Conservation (phyloP, 2,888 invertebrate genomes). For the Sarcophaga variegata region DNA sequence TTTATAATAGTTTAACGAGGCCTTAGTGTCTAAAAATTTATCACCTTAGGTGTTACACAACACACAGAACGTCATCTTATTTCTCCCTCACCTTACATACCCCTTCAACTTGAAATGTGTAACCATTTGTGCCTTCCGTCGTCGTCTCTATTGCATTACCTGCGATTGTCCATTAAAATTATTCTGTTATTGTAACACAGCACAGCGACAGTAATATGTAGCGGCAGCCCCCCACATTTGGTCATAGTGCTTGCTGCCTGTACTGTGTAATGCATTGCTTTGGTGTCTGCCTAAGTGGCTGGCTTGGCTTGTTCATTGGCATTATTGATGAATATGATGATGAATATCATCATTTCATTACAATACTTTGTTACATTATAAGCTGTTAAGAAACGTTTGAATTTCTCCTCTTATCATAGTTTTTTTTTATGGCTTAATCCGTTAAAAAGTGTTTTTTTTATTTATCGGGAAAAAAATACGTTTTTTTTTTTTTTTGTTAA, state of each 20-base stretch:
- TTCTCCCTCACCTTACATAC: slow-evolving; percentile 45
- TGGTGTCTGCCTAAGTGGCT: background rate
- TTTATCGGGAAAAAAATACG: too few relatives aligned
- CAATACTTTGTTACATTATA: slow-evolving; percentile 39
- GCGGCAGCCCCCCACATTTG: too few relatives aligned
- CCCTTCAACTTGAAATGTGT: background rate
- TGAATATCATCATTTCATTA: slow-evolving; percentile 14
- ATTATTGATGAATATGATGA: background rate
- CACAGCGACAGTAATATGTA: too few relatives aligned
- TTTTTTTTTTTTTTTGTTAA: slow-evolving; percentile 3
- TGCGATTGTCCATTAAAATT: background rate
- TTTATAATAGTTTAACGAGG: too few relatives aligned
- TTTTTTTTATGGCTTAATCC: slow-evolving; percentile 31
- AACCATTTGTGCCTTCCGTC: slow-evolving; percentile 5
- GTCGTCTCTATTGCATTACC: too few relatives aligned
- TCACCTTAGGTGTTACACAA: slow-evolving; percentile 44
- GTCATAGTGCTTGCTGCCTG: too few relatives aligned
- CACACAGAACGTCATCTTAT: slow-evolving; percentile 12
- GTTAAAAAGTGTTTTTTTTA: slow-evolving; percentile 36
- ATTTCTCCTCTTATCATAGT: background rate
- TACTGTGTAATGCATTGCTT: too few relatives aligned
- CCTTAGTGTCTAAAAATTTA: too few relatives aligned
- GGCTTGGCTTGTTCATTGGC: background rate
- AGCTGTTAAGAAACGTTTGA: background rate
- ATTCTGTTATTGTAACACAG: too few relatives aligned